Evolutionary conservation across 1,140 invertebrate genomes (phyloP).

Genomic region (Neotoxoptera formosana): DNA sequence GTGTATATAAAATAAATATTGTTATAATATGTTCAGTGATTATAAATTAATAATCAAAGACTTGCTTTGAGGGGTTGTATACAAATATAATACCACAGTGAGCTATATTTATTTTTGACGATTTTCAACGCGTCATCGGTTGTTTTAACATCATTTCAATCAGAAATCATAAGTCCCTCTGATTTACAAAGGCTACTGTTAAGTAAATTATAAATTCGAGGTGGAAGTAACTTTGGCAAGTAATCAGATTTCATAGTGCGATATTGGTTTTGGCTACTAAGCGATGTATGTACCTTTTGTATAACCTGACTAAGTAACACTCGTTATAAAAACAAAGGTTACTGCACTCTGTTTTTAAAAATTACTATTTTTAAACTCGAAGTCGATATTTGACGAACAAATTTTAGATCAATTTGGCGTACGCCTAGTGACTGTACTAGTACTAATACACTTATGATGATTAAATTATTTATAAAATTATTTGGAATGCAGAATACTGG

Average conservation of each 20-base stretch:
- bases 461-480: background rate
- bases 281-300: background rate
- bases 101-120: background rate
- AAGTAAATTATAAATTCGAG: background rate
- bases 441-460: background rate
- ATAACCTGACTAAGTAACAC: background rate
- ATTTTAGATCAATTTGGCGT: background rate
- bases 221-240: background rate
- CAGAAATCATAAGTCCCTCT: background rate
- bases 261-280: constrained; percentile 27
- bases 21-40: background rate
- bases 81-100: background rate
- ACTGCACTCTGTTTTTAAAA: background rate
- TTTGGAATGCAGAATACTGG: background rate
- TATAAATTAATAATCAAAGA: background rate
- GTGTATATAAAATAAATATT: background rate
- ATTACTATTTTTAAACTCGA: constrained; percentile 18
- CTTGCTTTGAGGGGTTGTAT: background rate
- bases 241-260: background rate
- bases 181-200: background rate
- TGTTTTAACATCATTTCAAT: background rate
- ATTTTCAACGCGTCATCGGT: background rate
- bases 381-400: background rate
- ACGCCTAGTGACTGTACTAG: background rate
- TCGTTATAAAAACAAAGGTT: background rate